These are phyloP conservation scores for Copidosoma floridanum DNA, from an alignment of 1,140 invertebrate genomes.

Conservation along the genomic window DNA sequence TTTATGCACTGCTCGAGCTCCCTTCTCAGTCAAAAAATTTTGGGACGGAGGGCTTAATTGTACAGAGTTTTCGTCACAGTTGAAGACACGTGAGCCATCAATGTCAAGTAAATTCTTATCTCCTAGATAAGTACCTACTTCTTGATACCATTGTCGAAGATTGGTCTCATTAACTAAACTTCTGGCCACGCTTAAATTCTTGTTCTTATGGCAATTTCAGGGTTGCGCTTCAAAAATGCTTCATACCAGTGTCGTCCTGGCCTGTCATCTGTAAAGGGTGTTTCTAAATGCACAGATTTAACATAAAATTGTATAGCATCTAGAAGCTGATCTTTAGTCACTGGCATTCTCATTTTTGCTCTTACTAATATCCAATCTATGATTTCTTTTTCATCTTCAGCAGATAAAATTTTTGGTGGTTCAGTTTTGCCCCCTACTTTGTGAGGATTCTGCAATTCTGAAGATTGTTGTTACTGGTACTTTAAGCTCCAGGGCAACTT, in stretches of 20 bases:
- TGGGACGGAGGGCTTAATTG: too few species aligned
- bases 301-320: neutral
- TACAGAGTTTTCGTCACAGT: conserved; percentile 37
- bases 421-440: too few species aligned
- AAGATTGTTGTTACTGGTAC: too few species aligned
- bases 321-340: neutral
- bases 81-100: conserved; percentile 30
- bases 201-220: conserved; percentile 9
- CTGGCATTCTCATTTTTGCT: neutral
- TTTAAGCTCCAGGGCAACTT: too few species aligned
- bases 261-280: neutral
- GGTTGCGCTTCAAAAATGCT: conserved; percentile 20
- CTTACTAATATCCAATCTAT: neutral
- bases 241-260: conserved; percentile 16
- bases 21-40: too few species aligned
- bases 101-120: conserved; percentile 24
- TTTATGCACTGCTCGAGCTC: too few species aligned
- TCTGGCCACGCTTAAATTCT: too few species aligned
- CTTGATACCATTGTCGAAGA: too few species aligned
- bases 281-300: neutral
- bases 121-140: too few species aligned
- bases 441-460: too few species aligned
- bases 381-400: neutral
- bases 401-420: conserved; percentile 5
- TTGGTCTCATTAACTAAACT: too few species aligned